Conservation (phyloP, 2,797 vertebrate species). For the Phaenicophaeus curvirostris region DNA sequence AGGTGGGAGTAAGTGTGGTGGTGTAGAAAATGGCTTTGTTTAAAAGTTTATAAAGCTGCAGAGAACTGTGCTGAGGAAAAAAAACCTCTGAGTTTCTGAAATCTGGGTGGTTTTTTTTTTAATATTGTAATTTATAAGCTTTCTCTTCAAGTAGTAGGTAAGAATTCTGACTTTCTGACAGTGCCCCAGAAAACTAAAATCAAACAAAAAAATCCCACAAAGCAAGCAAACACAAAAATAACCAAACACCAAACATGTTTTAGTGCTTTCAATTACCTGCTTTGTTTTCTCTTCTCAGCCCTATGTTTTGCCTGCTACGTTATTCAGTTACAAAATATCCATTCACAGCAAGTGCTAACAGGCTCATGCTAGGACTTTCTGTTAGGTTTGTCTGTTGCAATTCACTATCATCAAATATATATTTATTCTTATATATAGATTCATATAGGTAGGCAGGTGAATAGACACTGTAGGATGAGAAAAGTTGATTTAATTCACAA, state of each 20-base stretch:
- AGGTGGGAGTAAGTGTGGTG: no score
- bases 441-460: neutral
- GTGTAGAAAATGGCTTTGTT: neutral
- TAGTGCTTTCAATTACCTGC: neutral
- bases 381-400: neutral
- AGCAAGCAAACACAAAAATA: neutral
- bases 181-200: neutral
- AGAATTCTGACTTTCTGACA: neutral
- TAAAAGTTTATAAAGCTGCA: neutral
- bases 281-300: neutral
- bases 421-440: accelerated
- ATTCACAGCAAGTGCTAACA: neutral
- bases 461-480: neutral
- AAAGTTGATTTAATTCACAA: neutral
- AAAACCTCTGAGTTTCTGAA: neutral
- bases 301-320: neutral
- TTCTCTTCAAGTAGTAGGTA: neutral
- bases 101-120: neutral
- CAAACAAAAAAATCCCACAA: neutral
- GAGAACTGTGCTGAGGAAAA: neutral
- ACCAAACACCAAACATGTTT: neutral
- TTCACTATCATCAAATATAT: neutral
- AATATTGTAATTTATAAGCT: neutral
- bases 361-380: neutral
- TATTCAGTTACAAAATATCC: neutral